Conservation (phyloP, 1,140 invertebrate species). For the Gonioctena quinquepunctata region DNA sequence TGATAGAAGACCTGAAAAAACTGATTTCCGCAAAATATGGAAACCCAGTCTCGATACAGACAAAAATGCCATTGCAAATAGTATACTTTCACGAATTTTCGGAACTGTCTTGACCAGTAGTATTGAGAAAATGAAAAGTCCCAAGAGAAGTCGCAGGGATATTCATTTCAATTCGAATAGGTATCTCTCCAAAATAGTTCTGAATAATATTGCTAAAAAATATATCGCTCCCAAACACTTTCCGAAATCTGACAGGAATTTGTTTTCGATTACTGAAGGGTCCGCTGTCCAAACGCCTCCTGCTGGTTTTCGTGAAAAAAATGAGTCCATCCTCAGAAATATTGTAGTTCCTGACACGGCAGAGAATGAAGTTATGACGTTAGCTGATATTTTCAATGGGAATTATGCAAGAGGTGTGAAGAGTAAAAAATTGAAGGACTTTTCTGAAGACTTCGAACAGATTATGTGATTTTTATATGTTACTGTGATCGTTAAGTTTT, state of each 20-base stretch:
- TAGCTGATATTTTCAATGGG: neutral
- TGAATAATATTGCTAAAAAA: neutral
- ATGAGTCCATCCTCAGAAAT: neutral
- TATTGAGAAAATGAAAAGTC: too few relatives aligned
- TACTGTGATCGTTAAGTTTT: neutral
- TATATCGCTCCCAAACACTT: neutral
- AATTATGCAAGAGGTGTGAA: neutral
- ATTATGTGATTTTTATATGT: neutral
- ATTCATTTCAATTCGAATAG: neutral
- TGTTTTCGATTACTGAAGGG: neutral
- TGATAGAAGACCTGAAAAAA: too few relatives aligned
- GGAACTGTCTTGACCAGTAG: too few relatives aligned
- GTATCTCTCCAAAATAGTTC: neutral
- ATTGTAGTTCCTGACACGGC: neutral
- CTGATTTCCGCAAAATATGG: too few relatives aligned
- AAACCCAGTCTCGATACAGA: too few relatives aligned
- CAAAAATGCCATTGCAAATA: too few relatives aligned
- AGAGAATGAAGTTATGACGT: neutral
- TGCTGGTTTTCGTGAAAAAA: neutral
- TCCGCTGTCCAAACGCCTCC: neutral
- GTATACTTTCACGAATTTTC: too few relatives aligned
- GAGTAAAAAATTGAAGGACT: neutral
- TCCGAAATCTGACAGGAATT: neutral
- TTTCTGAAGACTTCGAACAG: neutral
- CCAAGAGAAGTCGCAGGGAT: neutral